Base-by-base conservation (phyloP, 2,888 invertebrate species). In the Endotricha flammealis region DNA sequence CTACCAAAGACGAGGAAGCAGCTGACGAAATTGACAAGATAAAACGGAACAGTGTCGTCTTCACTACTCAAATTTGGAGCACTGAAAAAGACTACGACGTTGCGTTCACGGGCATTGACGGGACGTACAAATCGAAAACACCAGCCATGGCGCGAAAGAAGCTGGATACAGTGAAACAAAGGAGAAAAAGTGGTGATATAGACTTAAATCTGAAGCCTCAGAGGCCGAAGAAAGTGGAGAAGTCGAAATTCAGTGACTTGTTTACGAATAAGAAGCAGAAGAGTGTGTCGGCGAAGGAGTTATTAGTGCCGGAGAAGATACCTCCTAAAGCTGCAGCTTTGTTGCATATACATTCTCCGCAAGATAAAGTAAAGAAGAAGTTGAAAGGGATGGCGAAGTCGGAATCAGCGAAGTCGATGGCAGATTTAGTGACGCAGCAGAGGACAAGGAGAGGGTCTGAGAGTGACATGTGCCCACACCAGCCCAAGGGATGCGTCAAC, bases 241-340 rank as follows among this genome's bases (percentile, higher is more conserved):
- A 81, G 41, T 54, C 71, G 1, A 88, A 86, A 46, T 85, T 87
- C 38, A 76, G 71, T 55, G 87, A 87, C 62, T 64, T 87, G 44
- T 87, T 87, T 57, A 58, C 64, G n/a, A 81, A 81, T 48, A 86
- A 85, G 42, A 86, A 83, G 44, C 74, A 77, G 33, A 86, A 86
- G 41, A 81, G 80, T 59, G 64, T 62, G 12, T 79, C 78, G 1
- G 75, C 81, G n/a, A 86, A 85, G 37, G 81, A 82, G 41, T 44
- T 86, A 11, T 40, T 79, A 23, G 62, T 82, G 29, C 90, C 90
- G 1, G 76, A 86, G 20, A 76, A 77, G 42, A 87, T 90, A 42
- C 89, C 90, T 4, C 89, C 90, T 0, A 90, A 91, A 65, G 90
- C 90, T 1, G 90, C 90, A 0, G 90, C 90, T 2, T 59, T 90